Evolutionary conservation across 2,113 vertebrate species (phyloP).

Genomic region (Arvicanthis niloticus): DNA sequence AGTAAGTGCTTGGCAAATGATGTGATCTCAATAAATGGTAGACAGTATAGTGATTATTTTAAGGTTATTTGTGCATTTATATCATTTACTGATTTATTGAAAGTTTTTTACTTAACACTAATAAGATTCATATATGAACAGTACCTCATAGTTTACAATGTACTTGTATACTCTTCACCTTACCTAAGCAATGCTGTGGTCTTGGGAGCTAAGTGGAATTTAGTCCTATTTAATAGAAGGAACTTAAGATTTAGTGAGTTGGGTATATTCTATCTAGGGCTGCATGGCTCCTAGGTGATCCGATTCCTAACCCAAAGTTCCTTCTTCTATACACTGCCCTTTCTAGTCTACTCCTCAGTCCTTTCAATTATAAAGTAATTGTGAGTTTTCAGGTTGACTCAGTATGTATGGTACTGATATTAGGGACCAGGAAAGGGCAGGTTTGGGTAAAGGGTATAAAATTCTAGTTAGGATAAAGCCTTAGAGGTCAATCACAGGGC

Average conservation of each 20-base stretch:
- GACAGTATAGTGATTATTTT: conserved; percentile 23
- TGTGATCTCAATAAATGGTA: neutral
- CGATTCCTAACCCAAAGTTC: neutral
- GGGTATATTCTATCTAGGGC: neutral
- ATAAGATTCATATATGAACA: neutral
- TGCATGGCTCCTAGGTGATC: neutral
- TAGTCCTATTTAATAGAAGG: conserved; percentile 27
- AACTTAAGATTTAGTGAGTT: neutral
- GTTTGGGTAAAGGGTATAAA: neutral
- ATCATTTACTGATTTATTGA: conserved; percentile 6
- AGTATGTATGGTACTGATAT: neutral
- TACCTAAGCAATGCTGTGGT: conserved; percentile 18
- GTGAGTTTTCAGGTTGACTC: neutral
- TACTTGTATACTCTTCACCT: neutral
- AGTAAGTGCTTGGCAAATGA: neutral
- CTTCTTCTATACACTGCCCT: neutral
- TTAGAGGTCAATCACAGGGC: neutral
- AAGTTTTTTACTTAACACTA: neutral
- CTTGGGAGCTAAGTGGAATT: neutral
- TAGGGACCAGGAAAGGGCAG: no score
- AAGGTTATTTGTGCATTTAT: neutral
- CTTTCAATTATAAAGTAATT: neutral
- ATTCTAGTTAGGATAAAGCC: neutral
- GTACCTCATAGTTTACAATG: neutral
- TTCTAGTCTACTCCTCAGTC: neutral